A percentile compares a stretch with the other conserved stretches of the same genome.
Conservation (phyloP, 35 echinoderm and acorn worm species). For the Apostichopus japonicus region DNA sequence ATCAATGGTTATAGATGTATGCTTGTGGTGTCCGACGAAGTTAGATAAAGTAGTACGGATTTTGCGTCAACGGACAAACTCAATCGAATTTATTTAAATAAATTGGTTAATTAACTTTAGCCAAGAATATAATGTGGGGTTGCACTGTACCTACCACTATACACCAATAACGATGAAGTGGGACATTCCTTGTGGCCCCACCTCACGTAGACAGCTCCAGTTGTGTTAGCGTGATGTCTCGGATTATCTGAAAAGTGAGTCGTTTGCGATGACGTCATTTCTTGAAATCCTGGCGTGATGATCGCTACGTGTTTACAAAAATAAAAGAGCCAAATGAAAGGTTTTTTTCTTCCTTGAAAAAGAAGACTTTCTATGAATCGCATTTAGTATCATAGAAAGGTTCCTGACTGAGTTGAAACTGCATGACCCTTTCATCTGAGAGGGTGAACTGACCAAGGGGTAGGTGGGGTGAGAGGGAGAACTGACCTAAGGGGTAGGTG, state of each 20-base stretch:
- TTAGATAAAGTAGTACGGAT: too few species aligned
- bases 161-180: background rate
- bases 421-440: background rate
- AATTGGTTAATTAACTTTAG: too few species aligned
- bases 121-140: background rate
- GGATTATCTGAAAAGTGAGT: background rate
- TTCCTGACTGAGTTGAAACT: background rate
- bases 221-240: background rate
- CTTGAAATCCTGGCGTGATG: background rate
- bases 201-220: background rate
- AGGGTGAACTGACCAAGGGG: background rate
- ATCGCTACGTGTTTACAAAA: background rate
- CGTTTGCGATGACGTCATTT: background rate
- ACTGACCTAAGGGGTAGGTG: background rate
- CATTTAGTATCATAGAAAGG: background rate
- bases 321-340: background rate
- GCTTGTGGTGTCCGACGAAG: too few species aligned
- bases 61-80: too few species aligned
- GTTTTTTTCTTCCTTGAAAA: background rate
- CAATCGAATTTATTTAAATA: too few species aligned
- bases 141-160: background rate
- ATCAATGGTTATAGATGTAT: too few species aligned
- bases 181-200: background rate
- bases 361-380: background rate
- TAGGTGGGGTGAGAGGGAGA: too few species aligned